Conservation (phyloP, 1,140 invertebrate genomes). For the Drosophila serrata region DNA sequence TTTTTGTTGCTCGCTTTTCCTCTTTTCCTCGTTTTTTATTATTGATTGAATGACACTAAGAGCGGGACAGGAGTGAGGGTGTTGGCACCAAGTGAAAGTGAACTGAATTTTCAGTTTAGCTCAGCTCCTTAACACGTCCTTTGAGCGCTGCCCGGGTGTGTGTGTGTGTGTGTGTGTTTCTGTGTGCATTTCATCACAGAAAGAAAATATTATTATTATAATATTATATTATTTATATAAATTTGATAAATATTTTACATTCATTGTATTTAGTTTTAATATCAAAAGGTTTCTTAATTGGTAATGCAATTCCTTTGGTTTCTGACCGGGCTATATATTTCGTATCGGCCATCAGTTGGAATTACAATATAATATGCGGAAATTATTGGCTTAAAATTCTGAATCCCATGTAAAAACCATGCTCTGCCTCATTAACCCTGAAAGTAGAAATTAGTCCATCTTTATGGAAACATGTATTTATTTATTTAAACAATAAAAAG, state of each 20-base stretch:
- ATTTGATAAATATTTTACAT: too few relatives aligned
- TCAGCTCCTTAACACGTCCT: conserved; percentile 46
- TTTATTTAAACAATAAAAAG: background rate
- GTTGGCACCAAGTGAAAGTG: conserved; percentile 52
- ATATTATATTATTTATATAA: too few relatives aligned
- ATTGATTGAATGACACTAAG: conserved; percentile 19
- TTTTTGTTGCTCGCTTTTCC: background rate
- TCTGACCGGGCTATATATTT: background rate
- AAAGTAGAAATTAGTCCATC: background rate
- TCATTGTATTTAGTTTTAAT: too few relatives aligned
- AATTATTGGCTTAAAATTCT: background rate
- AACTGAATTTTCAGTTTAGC: conserved; percentile 35
- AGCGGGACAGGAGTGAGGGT: background rate
- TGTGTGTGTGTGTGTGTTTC: conserved; percentile 7
- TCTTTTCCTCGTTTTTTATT: conserved; percentile 3
- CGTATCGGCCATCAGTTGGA: background rate
- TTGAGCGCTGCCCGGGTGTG: conserved; percentile 17
- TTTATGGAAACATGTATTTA: background rate
- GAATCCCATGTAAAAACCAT: background rate
- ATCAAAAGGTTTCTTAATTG: background rate
- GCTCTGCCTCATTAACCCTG: background rate
- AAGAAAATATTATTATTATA: background rate
- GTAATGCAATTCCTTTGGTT: background rate
- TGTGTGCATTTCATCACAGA: conserved; percentile 11
- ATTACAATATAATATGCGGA: background rate